phyloP scores from a whole-genome alignment of 2,113 vertebrate genomes.

The Tragelaphus buxtoni region DNA sequence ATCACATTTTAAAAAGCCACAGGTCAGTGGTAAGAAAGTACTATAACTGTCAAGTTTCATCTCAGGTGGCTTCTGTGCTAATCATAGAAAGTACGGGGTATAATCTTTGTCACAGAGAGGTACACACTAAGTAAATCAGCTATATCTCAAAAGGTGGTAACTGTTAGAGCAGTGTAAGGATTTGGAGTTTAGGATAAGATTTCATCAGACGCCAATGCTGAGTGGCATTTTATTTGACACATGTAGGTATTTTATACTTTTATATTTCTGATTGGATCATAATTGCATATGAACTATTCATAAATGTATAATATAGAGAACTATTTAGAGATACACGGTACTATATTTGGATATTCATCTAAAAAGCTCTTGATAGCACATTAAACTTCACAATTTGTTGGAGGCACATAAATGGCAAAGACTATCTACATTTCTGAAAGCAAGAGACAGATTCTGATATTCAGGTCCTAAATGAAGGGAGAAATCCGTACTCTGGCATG shows the following conservation, averaged over 20 bases:
- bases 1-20: not conserved
- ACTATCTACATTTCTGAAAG: slow-evolving; percentile 9
- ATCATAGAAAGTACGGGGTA: not conserved
- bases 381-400: not conserved
- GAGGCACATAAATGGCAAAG: not conserved
- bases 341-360: not conserved
- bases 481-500: not conserved
- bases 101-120: not conserved
- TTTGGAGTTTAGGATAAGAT: not conserved
- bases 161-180: not conserved
- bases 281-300: slow-evolving; percentile 1
- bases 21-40: not conserved
- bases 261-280: not conserved
- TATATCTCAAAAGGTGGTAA: not conserved
- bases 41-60: not conserved
- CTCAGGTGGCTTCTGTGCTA: not conserved
- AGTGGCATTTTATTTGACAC: not conserved
- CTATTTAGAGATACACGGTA: not conserved
- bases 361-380: not conserved
- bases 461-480: not conserved
- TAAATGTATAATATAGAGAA: not conserved
- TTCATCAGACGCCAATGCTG: not conserved
- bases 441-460: not conserved
- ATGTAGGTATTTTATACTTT: not conserved
- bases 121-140: not conserved